These are phyloP conservation scores for Hyla sarda DNA, from an alignment of 2,113 vertebrate species.

Conservation along the genomic window DNA sequence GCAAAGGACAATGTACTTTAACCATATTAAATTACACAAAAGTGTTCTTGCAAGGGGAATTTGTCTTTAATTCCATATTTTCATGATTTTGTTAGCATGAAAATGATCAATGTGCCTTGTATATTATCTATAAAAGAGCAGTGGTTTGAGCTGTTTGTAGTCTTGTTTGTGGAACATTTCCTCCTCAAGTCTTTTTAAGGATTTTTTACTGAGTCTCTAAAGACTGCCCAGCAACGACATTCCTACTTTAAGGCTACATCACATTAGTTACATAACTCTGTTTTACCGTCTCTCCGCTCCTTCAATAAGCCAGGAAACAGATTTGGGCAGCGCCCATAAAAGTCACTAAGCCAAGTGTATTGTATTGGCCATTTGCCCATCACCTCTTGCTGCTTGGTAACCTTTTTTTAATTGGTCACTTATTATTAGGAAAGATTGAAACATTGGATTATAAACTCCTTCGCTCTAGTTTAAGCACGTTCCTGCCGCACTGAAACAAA, in stretches of 20 bases:
- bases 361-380: not conserved
- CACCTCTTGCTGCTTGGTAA: slow-evolving; percentile 8
- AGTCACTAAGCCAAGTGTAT: slow-evolving; percentile 24
- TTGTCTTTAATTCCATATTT: not conserved
- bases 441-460: slow-evolving; percentile 31
- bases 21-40: not conserved
- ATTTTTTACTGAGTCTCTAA: slow-evolving; percentile 31
- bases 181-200: not conserved
- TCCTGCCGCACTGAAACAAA: not conserved
- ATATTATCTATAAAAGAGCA: slow-evolving; percentile 10
- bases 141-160: not conserved
- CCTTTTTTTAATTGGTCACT: slow-evolving; percentile 47
- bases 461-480: slow-evolving; percentile 34
- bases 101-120: not conserved
- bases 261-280: slow-evolving; percentile 38
- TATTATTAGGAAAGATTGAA: slow-evolving; percentile 12
- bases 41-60: too few species aligned
- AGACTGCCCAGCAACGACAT: slow-evolving; percentile 42
- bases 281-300: slow-evolving; percentile 7
- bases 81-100: not conserved
- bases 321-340: slow-evolving; percentile 22
- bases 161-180: slow-evolving; percentile 32
- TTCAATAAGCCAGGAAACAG: slow-evolving; percentile 24
- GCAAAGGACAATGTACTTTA: not conserved
- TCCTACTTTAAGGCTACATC: slow-evolving; percentile 38